Base-by-base conservation (phyloP, 2,113 vertebrate species). In the Antennarius striatus region DNA sequence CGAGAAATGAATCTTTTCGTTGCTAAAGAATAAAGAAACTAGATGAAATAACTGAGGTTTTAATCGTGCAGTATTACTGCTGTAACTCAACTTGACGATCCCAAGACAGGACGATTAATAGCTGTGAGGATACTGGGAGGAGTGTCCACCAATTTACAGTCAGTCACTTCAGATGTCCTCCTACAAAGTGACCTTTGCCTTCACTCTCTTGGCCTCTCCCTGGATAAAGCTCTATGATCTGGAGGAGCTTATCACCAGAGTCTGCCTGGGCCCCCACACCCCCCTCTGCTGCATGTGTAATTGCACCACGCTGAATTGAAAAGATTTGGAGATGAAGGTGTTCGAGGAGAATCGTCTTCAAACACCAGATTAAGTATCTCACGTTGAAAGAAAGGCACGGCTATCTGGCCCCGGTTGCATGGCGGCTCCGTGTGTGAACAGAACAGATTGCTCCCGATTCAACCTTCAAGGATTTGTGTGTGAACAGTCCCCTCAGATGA, bases 201-300 rank as follows among this genome's bases (percentile, higher is more conserved):
- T 32, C 5, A 17, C 77, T 68, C 62, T 46, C 17, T 69, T 73
- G 80, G 71, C 80, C 82, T 73, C 77, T 82, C 68, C 71, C 42
- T 32, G 59, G 72, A 88, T 77, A 85, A 85, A 90, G 75, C 63
- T 75, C 63, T 57, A 62, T 86, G 84, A 86, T 86, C 84, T 66
- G 6, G 29, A 36, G 48, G 54, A 78, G 77, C 68, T 88, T 83
- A 86, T 88, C 81, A 64, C 72, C 60, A 60, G 81, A 84, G 71
- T 85, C 81, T 73, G 54, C 75, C 70, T 36, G 40, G 32, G 30
- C 71, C 61, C 74, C 61, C 58, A n/a, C 65, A 22, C 22, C 22
- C 73, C 63, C 71, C 64, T 71, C 77, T 89, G 73, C 83, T 81
- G 76, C 72, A 77, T 43, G 29, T 81, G 75, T 82, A 85, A 90